A percentile compares a stretch with the other conserved stretches of the same genome.
Evolutionary conservation across 2,888 invertebrate species (phyloP).

Genomic region (Synergus umbraculus): DNA sequence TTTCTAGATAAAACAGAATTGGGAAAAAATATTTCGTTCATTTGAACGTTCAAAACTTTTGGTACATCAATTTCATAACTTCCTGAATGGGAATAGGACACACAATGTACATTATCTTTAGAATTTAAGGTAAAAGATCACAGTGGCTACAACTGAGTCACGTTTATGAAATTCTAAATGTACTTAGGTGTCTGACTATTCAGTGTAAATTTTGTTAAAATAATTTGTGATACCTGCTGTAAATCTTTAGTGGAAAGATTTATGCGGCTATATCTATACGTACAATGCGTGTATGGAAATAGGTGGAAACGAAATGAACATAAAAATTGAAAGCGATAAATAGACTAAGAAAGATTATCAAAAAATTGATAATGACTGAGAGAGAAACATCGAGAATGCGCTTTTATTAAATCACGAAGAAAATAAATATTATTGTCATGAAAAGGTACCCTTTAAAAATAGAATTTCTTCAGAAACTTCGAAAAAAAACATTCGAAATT

Average conservation of each 20-base stretch:
- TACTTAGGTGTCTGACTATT: conserved; percentile 17
- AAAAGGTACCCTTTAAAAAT: not conserved
- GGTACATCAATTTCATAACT: not conserved
- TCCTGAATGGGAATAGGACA: not conserved
- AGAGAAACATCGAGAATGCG: not conserved
- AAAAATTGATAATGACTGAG: not conserved
- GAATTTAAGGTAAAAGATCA: not conserved
- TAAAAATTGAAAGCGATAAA: not conserved
- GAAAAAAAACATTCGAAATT: too few species aligned
- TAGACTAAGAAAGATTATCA: not conserved
- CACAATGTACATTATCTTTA: conserved; percentile 1
- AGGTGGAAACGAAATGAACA: not conserved
- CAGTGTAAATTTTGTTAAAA: not conserved
- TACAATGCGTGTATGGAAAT: conserved; percentile 2
- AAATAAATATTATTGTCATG: not conserved
- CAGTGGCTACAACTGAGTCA: not conserved
- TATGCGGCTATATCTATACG: not conserved
- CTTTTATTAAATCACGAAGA: not conserved
- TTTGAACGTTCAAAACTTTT: too few species aligned
- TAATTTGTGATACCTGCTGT: conserved; percentile 23
- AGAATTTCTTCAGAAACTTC: too few species aligned
- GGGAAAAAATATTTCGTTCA: too few species aligned
- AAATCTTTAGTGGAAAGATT: not conserved
- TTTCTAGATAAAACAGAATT: too few species aligned
- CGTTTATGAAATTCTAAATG: conserved; percentile 28